Percentiles rank a stretch among this genome's conserved stretches.
phyloP scores from a whole-genome alignment of 2,113 vertebrate genomes.

The Cyphomyrus discorhynchus region DNA sequence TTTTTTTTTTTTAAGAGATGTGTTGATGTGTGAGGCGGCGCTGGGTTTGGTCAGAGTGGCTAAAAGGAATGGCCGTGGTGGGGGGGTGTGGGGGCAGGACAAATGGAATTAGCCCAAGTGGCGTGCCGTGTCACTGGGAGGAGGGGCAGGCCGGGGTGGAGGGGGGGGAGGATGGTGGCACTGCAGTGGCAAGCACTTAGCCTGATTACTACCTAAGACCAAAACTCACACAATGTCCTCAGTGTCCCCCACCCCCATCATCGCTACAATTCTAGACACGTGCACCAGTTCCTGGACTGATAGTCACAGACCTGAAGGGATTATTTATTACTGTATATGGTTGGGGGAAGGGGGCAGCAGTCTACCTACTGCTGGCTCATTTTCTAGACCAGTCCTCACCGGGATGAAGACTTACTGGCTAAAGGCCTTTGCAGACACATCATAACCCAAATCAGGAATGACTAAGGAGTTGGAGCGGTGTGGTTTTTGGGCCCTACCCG shows the following conservation, averaged over 20 bases:
- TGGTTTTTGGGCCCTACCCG: not conserved
- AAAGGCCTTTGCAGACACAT: not conserved
- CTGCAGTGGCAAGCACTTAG: constrained; percentile 48
- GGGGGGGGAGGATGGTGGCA: not conserved
- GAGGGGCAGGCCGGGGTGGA: not conserved
- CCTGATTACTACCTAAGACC: constrained; percentile 52
- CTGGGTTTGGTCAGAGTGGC: not conserved
- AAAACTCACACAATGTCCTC: not conserved
- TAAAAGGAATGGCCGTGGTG: constrained; percentile 26
- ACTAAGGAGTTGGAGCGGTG: not conserved
- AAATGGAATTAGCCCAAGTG: constrained; percentile 46
- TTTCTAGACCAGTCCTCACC: not conserved
- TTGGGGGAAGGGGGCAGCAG: not conserved
- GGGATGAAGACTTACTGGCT: not conserved
- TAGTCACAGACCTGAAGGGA: not conserved
- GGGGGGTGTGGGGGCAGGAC: constrained; percentile 52
- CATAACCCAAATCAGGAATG: not conserved
- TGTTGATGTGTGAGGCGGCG: not conserved
- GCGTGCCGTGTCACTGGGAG: constrained; percentile 20
- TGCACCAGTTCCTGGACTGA: not conserved
- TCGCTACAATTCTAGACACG: not conserved
- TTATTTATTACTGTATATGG: not conserved
- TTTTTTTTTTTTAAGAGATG: not conserved
- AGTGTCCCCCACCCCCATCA: not conserved
- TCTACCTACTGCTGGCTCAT: not conserved